Base-by-base conservation (phyloP, 2,888 invertebrate genomes). In the Xanthia icteritia region DNA sequence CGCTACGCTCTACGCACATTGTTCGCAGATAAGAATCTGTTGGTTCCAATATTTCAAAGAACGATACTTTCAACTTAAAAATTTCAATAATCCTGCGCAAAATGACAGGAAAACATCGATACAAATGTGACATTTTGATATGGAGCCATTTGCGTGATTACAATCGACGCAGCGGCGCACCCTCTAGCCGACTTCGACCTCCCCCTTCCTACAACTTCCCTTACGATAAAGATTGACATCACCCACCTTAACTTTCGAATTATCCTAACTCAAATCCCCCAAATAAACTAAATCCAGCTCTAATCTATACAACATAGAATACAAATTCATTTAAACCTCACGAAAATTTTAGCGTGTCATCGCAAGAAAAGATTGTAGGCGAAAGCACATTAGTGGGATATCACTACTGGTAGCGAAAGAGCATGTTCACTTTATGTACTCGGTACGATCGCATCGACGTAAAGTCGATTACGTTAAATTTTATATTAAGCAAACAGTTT, bases 141-240 rank as follows among this genome's bases (percentile, higher is more conserved):
- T 94, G 94, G 92, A 94, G 91, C 95, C 96, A 96, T 96, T 96
- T 96, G 95, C 95, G 95, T 96, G 96, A 96, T 96, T 96, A 96
- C 95, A 95, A 95, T 95, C 95, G 96, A 95, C 95, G 95, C 94
- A 94, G 93, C 90, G 94, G 92, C 96, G 95, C 96, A 93, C 96
- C 96, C 96, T 95, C 91, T 72, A 84, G 78, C 92, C 90, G 88
- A 87, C 88, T 89, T 87, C 88, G 88, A 91, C 92, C 93, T 92
- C 92, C 93, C 93, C 94, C 93, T 92, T 89, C 91, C 92, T 92
- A 93, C 93, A 93, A 95, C 95, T 96, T 96, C 95, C 96, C 94
- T 95, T 94, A 93, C 96, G 95, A 95, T 96, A 96, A 96, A 96
- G 96, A 96, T 96, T 96, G 96, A 96, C 96, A 95, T 96, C 94